A percentile compares a stretch with the other conserved stretches of the same genome.
phyloP scores from a whole-genome alignment of 2,797 vertebrate species.

The Sitta carolinensis region DNA sequence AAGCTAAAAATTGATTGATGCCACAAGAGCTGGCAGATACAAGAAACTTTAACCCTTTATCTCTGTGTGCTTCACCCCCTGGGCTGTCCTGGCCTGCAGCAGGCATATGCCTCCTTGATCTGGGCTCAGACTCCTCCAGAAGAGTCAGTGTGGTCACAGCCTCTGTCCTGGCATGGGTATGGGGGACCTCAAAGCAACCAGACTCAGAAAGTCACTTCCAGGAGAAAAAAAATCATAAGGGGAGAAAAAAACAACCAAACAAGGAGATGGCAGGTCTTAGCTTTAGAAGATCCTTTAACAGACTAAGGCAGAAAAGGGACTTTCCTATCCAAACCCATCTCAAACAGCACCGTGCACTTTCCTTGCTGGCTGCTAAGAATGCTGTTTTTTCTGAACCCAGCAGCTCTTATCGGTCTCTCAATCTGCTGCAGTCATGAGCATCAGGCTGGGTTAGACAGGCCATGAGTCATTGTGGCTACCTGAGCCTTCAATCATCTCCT shows the following conservation, averaged over 20 bases:
- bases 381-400: not conserved
- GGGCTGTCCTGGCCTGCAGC: not conserved
- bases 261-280: not conserved
- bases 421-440: conserved; percentile 41
- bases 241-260: not conserved
- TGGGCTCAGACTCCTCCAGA: not conserved
- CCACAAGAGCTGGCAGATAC: not conserved
- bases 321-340: not conserved
- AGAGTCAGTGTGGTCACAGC: not conserved
- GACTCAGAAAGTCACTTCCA: not conserved
- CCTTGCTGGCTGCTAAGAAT: conserved; percentile 12
- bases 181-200: not conserved
- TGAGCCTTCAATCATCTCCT: not conserved
- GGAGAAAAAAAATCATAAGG: not conserved
- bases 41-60: not conserved
- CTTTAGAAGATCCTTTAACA: not conserved
- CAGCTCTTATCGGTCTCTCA: not conserved
- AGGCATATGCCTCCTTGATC: not conserved
- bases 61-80: too few relatives aligned
- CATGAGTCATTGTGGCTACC: conserved; percentile 41
- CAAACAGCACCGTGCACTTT: not conserved
- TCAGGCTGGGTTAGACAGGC: not conserved
- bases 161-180: not conserved
- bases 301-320: not conserved
- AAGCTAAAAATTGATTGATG: not conserved